Base-by-base conservation (phyloP, 1,140 invertebrate genomes). In the Drosophila yakuba region DNA sequence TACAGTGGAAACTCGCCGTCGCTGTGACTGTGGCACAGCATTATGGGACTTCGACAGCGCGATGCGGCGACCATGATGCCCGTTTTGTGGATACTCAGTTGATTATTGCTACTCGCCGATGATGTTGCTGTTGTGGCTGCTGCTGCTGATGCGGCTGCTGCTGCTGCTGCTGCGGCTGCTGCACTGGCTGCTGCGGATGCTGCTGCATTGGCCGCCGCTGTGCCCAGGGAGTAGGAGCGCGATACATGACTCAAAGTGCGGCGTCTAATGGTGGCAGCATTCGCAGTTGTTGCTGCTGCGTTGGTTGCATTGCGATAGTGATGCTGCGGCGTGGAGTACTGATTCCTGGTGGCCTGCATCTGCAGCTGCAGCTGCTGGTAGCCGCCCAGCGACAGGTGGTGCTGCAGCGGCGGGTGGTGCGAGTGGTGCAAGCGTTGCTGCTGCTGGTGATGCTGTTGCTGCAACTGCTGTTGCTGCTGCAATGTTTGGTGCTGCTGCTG, bases 1-100 rank as follows among this genome's bases (percentile, higher is more conserved):
- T 96, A 96, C 92, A 96, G 95, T 77, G 96, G 96, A 93, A 96
- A 96, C 93, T 96, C 96, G 84, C 96, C 95, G 89, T 96, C 96
- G 90, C 95, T 96, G 93, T 96, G 95, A 91, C 95, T 96, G 93
- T 96, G 95, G 52, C 95, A 96, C 81, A 96, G 93, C 95, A 96
- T 96, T 94, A 96, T 96, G 68, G 94, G 93, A 78, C 93, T 93
- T 91, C 94, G 94, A 83, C 93, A 94, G 89, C 94, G 94, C 75
- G 78, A 77, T 10, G 83, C 86, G n/a, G 82, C 86, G 17, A 90
- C 81, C 78, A 86, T 67, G 36, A 91, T 85, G 67, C 78, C 90
- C 12, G 73, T 78, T 51, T 83, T 90, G 61, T 89, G 84, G 51
- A 86, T 86, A 60, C 74, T 88, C 25, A 86, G 75, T 45, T 86